Conservation (phyloP, 1,140 invertebrate genomes). For the Stegodyphus mimosarum region DNA sequence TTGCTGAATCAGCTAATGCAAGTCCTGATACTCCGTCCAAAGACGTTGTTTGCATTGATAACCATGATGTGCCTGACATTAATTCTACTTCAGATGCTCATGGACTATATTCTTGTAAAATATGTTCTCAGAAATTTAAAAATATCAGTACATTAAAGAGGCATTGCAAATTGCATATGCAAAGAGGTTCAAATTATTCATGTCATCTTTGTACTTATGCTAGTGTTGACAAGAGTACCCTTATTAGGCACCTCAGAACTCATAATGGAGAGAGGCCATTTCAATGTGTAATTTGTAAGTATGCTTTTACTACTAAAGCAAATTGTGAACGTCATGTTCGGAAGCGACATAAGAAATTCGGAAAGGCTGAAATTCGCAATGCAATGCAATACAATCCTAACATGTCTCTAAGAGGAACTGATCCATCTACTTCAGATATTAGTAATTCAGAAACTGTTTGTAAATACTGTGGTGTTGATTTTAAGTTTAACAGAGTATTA, state of each 20-base stretch:
- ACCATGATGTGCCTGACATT: constrained; percentile 31
- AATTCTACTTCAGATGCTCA: not conserved
- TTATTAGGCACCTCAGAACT: constrained; percentile 88
- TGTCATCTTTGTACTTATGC: constrained; percentile 93
- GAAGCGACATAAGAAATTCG: constrained; percentile 84
- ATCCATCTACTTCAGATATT: constrained; percentile 33
- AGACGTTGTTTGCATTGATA: constrained; percentile 28
- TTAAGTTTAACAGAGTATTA: constrained; percentile 69
- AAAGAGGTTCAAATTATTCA: constrained; percentile 74
- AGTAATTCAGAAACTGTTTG: constrained; percentile 67
- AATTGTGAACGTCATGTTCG: constrained; percentile 80
- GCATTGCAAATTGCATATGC: constrained; percentile 78
- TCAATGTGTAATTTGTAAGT: constrained; percentile 92
- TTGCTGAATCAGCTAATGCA: constrained; percentile 65
- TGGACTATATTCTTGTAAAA: constrained; percentile 59
- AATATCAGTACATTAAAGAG: constrained; percentile 79
- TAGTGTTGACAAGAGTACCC: constrained; percentile 88
- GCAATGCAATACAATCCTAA: constrained; percentile 64
- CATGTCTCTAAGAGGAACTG: constrained; percentile 59
- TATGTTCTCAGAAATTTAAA: constrained; percentile 63
- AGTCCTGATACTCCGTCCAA: constrained; percentile 65
- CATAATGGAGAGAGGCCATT: constrained; percentile 96
- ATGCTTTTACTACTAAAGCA: constrained; percentile 94
- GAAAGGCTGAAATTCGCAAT: constrained; percentile 70
- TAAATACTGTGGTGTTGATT: constrained; percentile 70